Percentiles rank a stretch among this genome's conserved stretches.
phyloP scores from a whole-genome alignment of 2,888 invertebrate genomes.

The Thymelicus sylvestris region DNA sequence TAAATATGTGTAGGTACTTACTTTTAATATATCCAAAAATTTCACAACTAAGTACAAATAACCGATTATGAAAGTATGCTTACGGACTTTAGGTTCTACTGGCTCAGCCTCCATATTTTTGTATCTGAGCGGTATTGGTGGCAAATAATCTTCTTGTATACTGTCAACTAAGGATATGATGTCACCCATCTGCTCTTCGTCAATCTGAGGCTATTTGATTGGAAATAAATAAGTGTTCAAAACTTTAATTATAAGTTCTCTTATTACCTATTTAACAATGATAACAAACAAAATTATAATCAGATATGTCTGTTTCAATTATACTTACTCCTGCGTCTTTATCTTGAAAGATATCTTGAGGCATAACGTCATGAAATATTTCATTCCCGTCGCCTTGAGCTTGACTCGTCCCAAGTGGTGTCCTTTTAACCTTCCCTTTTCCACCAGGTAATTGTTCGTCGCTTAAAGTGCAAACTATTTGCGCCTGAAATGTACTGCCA shows the following conservation, averaged over 20 bases:
- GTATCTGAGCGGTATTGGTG: conserved; percentile 68
- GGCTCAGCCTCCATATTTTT: conserved; percentile 60
- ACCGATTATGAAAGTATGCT: not conserved
- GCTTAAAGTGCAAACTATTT: conserved; percentile 71
- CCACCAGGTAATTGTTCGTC: conserved; percentile 62
- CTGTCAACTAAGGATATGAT: conserved; percentile 77
- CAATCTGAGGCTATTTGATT: conserved; percentile 49
- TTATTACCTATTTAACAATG: no score
- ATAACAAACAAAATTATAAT: no score
- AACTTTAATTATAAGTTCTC: not conserved
- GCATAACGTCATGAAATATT: conserved; percentile 60
- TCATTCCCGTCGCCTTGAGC: conserved; percentile 65
- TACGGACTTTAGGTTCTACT: conserved; percentile 60
- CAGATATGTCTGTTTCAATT: no score
- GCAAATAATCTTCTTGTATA: conserved; percentile 76
- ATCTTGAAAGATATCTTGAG: conserved; percentile 53
- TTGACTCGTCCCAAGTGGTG: conserved; percentile 54
- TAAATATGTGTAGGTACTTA: no score
- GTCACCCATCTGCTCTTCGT: conserved; percentile 78
- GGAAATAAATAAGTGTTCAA: conserved; percentile 16
- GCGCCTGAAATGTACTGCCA: conserved; percentile 51
- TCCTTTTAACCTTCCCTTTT: conserved; percentile 54
- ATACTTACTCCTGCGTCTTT: conserved; percentile 48
- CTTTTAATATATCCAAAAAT: no score
- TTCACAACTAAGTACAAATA: no score